Base-by-base conservation (phyloP, 2,888 invertebrate species). In the Stenichneumon culpator region DNA sequence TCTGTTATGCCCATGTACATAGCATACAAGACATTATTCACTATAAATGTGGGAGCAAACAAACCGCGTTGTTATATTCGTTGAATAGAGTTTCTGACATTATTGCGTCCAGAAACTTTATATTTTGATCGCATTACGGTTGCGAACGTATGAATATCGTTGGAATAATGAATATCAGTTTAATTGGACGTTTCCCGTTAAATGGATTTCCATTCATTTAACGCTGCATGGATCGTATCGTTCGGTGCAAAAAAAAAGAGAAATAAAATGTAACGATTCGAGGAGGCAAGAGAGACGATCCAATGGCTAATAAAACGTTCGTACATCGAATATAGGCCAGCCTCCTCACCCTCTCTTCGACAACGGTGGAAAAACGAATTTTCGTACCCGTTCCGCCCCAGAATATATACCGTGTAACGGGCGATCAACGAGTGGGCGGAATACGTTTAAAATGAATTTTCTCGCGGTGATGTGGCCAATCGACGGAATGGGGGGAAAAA, bases 371-470 rank as follows among this genome's bases (percentile, higher is more conserved):
- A 39, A 78, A 78, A 78, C 57, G 78, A 78, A 78, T 78, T 78
- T 47, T 57, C 19, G 28, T 28, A 47, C 74, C 47, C 63, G 74
- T 63, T 54, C 52, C 68, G 54, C 11, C 11, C 68, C 14, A 28
- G 19, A n/a, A 65, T 65, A 75, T 65, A 67, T 19, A 69, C 14
- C 16, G 25, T 47, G 52, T 52, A 50, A 67, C 65, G 75, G 50
- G 7, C 47, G 22, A 75, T 65, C 75, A 75, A 75, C 75, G 75
- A 11, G 25, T 39, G 75, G 75, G 36, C 28, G 65, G 54, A 78
- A 78, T 78, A 68, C 54, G 57, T 78, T 78, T 57, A 47, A 78
- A 78, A 69, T 68, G 78, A 78, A 78, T 67, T 68, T 72, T 57
- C 54, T 39, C 78, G 54, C 67, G 39, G 54, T 36, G 52, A 52